Evolutionary conservation across 1,140 invertebrate species (phyloP).

Genomic region (Pinna nobilis): DNA sequence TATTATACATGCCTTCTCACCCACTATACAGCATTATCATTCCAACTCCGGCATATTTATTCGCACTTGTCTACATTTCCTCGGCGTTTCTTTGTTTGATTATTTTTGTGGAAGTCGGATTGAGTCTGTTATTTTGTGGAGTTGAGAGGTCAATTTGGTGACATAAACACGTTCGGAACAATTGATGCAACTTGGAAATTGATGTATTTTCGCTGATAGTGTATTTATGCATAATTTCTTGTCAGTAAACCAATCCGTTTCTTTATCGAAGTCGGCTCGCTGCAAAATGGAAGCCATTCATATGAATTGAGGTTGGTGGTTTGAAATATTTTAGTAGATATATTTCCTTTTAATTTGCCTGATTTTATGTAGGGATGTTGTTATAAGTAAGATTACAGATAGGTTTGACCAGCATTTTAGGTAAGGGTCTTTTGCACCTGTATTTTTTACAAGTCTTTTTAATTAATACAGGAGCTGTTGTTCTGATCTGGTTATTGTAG

Average conservation of each 20-base stretch:
- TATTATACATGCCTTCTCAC: constrained; percentile 41
- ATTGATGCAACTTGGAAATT: constrained; percentile 1
- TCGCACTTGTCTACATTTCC: constrained; percentile 28
- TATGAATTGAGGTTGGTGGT: constrained; percentile 10
- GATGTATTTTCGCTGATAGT: constrained; percentile 22
- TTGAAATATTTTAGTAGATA: constrained; percentile 1
- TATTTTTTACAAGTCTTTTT: too few species aligned
- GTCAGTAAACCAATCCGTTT: constrained; percentile 29
- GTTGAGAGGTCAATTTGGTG: constrained; percentile 3
- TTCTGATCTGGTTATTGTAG: too few species aligned
- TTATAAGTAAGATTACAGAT: too few species aligned
- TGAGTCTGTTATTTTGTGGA: not conserved
- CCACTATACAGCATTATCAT: constrained; percentile 43
- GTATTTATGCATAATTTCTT: constrained; percentile 39
- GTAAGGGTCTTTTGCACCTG: too few species aligned
- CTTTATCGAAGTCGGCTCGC: constrained; percentile 21
- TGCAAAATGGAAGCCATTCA: constrained; percentile 19
- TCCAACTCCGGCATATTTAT: constrained; percentile 42
- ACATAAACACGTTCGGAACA: not conserved
- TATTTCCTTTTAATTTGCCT: constrained; percentile 1
- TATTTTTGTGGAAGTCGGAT: too few species aligned
- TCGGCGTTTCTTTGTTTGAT: constrained; percentile 36
- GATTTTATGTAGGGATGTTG: too few species aligned
- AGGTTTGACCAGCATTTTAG: too few species aligned
- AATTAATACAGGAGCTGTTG: too few species aligned